A percentile compares a stretch with the other conserved stretches of the same genome.
These are phyloP conservation scores for Eugnorisma glareosa DNA, from an alignment of 2,888 invertebrate genomes.

Conservation along the genomic window DNA sequence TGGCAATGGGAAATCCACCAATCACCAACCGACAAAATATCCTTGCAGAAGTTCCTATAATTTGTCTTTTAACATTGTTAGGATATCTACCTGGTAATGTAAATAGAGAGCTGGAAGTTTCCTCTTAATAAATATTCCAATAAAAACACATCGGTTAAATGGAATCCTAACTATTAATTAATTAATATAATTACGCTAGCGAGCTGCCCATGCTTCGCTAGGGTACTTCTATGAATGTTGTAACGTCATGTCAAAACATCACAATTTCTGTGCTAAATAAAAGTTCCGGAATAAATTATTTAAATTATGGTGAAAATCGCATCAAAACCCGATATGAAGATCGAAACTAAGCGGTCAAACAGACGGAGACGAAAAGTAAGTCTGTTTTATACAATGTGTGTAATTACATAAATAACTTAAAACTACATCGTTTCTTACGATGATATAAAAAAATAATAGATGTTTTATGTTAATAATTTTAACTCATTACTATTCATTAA, in stretches of 20 bases:
- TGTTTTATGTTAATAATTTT: neutral
- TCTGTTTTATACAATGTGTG: neutral
- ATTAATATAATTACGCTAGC: neutral
- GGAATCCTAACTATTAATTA: conserved; percentile 11
- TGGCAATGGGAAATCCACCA: neutral
- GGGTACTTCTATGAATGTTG: too few species aligned
- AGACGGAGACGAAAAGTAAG: neutral
- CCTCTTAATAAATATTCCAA: conserved; percentile 10
- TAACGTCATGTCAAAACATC: neutral
- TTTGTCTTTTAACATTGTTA: neutral
- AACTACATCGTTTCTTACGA: conserved; percentile 5
- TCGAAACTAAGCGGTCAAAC: neutral
- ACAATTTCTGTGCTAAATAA: neutral
- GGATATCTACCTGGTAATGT: neutral
- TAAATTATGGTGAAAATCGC: neutral
- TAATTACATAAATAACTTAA: neutral
- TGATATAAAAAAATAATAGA: neutral
- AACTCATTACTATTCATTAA: neutral
- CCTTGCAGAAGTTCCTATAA: neutral
- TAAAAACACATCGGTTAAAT: neutral
- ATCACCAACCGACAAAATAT: neutral
- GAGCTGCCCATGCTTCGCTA: neutral
- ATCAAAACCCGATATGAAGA: neutral
- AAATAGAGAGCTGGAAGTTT: conserved; percentile 9
- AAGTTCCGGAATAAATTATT: neutral